Evolutionary conservation across 2,797 vertebrate species (phyloP).

Genomic region (Amniataba percoides): DNA sequence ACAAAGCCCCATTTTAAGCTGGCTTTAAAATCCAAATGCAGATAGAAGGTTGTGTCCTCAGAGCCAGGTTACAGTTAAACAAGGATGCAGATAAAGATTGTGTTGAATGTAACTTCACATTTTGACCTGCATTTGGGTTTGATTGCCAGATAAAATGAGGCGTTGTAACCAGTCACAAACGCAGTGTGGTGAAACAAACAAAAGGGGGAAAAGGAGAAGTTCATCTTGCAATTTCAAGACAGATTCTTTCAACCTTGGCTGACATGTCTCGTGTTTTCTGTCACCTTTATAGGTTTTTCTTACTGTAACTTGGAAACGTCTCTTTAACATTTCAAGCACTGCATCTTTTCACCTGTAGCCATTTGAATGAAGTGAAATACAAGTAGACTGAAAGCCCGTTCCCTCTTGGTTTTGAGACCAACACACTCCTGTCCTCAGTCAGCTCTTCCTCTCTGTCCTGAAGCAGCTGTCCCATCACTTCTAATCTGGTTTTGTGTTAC

Average conservation of each 20-base stretch:
- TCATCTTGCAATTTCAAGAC: slow-evolving; percentile 9
- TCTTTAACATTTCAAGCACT: slow-evolving; percentile 40
- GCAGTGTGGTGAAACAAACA: slow-evolving; percentile 25
- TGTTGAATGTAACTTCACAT: background rate
- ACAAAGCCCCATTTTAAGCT: slow-evolving; percentile 26
- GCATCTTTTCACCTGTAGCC: slow-evolving; percentile 18
- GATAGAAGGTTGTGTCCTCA: background rate
- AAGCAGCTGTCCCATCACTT: slow-evolving; percentile 21
- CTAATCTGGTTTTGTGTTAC: slow-evolving; percentile 39
- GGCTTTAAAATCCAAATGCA: slow-evolving; percentile 51
- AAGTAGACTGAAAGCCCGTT: slow-evolving; percentile 14
- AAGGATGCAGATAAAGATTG: background rate
- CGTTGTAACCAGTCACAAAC: slow-evolving; percentile 13
- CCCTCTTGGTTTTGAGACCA: slow-evolving; percentile 7
- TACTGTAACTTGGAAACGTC: slow-evolving; percentile 12
- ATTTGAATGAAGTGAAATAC: slow-evolving; percentile 20
- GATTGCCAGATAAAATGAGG: slow-evolving; percentile 36
- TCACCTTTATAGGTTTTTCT: slow-evolving; percentile 28
- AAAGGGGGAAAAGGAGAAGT: background rate
- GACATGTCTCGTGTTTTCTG: slow-evolving; percentile 16
- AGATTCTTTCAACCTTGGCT: slow-evolving; percentile 13
- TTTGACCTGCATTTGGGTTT: slow-evolving; percentile 56
- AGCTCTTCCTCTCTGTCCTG: slow-evolving; percentile 15
- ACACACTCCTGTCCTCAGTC: slow-evolving; percentile 31
- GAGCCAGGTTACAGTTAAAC: background rate